Evolutionary conservation across 2,797 vertebrate species (phyloP).

Genomic region (Varecia variegata): DNA sequence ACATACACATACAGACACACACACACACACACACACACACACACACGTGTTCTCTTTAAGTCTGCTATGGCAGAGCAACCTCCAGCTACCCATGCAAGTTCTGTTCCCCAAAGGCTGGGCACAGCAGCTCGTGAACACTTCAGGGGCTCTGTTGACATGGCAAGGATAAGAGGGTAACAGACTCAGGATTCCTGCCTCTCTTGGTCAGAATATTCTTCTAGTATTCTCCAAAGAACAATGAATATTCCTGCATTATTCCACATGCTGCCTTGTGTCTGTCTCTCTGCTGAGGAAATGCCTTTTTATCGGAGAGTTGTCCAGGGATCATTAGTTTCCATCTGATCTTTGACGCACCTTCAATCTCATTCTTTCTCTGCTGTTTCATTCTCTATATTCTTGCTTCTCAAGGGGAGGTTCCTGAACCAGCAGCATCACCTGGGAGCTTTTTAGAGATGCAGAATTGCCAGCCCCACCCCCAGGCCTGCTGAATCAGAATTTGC

Average conservation of each 20-base stretch:
- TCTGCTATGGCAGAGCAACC: neutral
- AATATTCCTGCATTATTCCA: neutral
- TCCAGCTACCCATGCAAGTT: neutral
- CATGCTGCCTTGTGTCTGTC: neutral
- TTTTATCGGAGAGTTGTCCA: neutral
- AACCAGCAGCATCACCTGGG: neutral
- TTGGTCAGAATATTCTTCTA: neutral
- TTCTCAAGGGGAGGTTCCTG: neutral
- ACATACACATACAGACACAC: neutral
- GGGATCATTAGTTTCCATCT: neutral
- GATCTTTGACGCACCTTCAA: neutral
- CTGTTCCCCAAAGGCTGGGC: neutral
- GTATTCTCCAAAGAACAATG: neutral
- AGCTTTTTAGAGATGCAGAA: neutral
- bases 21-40: too few relatives aligned
- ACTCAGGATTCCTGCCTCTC: neutral
- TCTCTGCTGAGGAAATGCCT: neutral
- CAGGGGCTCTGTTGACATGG: neutral
- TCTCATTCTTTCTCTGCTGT: neutral
- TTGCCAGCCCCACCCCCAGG: neutral
- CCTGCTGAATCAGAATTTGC: neutral
- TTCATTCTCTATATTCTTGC: neutral
- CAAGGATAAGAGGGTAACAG: neutral
- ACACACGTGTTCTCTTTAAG: neutral
- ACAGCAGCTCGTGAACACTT: neutral